Conservation (phyloP, 2,888 invertebrate species). For the Eristalinus sepulchralis region DNA sequence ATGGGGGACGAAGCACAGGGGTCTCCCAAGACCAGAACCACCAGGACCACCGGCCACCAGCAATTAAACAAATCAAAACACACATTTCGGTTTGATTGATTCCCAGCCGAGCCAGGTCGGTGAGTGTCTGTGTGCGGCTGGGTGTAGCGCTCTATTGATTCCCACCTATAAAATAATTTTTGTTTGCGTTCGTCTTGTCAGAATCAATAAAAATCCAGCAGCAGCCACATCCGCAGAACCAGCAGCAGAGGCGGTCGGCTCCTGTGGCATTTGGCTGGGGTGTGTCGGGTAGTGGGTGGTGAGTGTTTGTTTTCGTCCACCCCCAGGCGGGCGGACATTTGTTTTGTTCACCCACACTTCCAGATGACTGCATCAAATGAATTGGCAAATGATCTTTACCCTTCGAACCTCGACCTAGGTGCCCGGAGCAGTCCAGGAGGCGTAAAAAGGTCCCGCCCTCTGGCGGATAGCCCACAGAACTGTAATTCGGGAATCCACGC, state of each 20-base stretch:
- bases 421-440: slow-evolving; percentile 25
- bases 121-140: slow-evolving; percentile 4
- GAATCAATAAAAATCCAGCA: slow-evolving; percentile 66
- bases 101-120: slow-evolving; percentile 41
- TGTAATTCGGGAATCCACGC: slow-evolving; percentile 35
- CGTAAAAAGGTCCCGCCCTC: slow-evolving; percentile 43
- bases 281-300: neutral
- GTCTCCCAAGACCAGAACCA: neutral
- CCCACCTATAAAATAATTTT: slow-evolving; percentile 62
- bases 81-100: slow-evolving; percentile 70
- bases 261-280: slow-evolving; percentile 16
- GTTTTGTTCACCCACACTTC: slow-evolving; percentile 28
- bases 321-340: slow-evolving; percentile 56
- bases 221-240: slow-evolving; percentile 1
- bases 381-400: slow-evolving; percentile 57
- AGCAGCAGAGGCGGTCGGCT: slow-evolving; percentile 4
- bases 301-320: slow-evolving; percentile 49
- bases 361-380: slow-evolving; percentile 50
- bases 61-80: slow-evolving; percentile 72
- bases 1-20: neutral
- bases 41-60: slow-evolving; percentile 66
- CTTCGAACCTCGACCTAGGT: neutral
- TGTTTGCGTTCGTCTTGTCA: slow-evolving; percentile 70
- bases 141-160: slow-evolving; percentile 53
- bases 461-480: slow-evolving; percentile 54